Evolutionary conservation across 92 coral and sea anemone genomes (phyloP).

Genomic region (Muricea muricata): DNA sequence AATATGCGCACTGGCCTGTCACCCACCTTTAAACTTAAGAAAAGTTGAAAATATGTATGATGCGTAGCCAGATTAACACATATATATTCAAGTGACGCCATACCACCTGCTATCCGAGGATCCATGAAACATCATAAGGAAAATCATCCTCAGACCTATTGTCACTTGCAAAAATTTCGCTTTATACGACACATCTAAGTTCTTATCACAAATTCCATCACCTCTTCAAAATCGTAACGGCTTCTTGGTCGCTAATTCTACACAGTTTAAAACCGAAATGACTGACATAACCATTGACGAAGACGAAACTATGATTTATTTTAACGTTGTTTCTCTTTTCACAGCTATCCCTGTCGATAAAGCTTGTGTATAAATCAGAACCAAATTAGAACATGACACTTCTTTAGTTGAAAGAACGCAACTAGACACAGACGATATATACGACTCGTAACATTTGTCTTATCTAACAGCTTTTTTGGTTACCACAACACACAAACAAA

Average conservation of each 20-base stretch:
- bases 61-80: not conserved
- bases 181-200: not conserved
- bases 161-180: no score
- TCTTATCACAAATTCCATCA: no score
- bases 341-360: slow-evolving; percentile 55
- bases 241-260: no score
- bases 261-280: no score
- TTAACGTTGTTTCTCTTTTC: slow-evolving; percentile 56
- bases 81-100: no score
- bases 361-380: slow-evolving; percentile 41
- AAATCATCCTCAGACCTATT: no score
- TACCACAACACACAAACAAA: slow-evolving; percentile 49
- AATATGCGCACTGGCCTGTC: no score
- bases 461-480: slow-evolving; percentile 39
- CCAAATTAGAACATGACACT: slow-evolving; percentile 16
- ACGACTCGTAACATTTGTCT: not conserved
- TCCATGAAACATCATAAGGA: not conserved
- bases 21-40: no score
- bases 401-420: not conserved
- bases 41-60: no score
- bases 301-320: slow-evolving; percentile 57
- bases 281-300: slow-evolving; percentile 7
- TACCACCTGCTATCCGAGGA: no score
- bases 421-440: slow-evolving; percentile 22
- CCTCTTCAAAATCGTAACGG: no score